Evolutionary conservation across 2,797 vertebrate genomes (phyloP).

Genomic region (Cynodonichthys magdalenae): DNA sequence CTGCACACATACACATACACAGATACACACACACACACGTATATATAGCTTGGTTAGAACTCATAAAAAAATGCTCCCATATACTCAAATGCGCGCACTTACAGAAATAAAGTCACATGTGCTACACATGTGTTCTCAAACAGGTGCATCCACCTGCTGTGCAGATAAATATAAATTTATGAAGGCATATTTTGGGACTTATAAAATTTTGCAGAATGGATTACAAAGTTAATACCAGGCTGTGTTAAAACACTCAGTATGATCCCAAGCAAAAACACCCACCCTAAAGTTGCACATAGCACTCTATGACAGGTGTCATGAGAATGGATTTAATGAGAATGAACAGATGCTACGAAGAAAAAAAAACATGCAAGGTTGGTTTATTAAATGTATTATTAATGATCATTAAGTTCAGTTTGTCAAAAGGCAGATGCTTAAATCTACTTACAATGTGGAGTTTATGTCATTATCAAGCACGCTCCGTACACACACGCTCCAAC

Average conservation of each 20-base stretch:
- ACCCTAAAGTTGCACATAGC: conserved; percentile 23
- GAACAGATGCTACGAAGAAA: background rate
- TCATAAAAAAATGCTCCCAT: background rate
- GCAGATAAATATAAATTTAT: background rate
- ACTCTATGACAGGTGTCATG: conserved; percentile 42
- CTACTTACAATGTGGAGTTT: background rate
- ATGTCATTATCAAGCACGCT: background rate
- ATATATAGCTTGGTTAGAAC: conserved; percentile 6
- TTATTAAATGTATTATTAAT: background rate
- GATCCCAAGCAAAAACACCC: background rate
- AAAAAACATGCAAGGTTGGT: background rate
- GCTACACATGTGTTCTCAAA: background rate
- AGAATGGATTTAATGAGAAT: background rate
- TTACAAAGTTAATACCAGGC: conserved; percentile 31
- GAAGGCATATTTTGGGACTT: background rate
- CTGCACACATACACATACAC: conserved; percentile 13
- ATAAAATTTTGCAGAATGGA: background rate
- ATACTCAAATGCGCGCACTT: conserved; percentile 1
- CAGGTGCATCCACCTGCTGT: background rate
- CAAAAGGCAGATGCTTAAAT: background rate
- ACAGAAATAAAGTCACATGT: background rate
- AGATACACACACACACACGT: conserved; percentile 18
- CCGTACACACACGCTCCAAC: background rate
- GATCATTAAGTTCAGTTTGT: conserved; percentile 9
- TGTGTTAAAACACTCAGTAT: background rate